Evolutionary conservation across 2,888 invertebrate genomes (phyloP), one percentile per base, ranked within the genome.

Genomic region (Exephanes ischioxanthus): DNA sequence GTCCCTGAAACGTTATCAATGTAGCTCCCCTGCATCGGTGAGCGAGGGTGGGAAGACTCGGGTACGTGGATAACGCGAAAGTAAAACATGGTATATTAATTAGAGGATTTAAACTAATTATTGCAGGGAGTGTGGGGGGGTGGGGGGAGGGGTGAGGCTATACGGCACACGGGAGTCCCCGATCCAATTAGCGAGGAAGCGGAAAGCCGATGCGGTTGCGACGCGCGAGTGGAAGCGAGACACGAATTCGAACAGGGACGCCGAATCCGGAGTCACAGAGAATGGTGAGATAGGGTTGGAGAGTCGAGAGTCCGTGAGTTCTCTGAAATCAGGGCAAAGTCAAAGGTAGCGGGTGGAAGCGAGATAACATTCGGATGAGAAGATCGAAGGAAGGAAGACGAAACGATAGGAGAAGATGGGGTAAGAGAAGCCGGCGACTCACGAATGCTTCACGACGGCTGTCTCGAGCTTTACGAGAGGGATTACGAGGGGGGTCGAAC

Each of bases 81-180:
- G 89, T 91, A 90, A 91, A 90, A 90, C 87, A 90, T 80, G 88
- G 90, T 87, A 90, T 91, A 90, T 91, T 91, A 91, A 91, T 91
- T 89, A 88, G 79, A 87, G 86, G 87, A 90, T 90, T 91, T 90
- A 89, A 90, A 90, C 90, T 89, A 91, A 91, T 91, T 91, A 90
- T 89, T 87, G 84, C 82, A 80, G 80, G 84, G 45, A 45, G 16
- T 45, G 83, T 73, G 63, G 16, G 30, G 58, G 51, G 58, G 37
- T 26, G 58, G 68, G n/a, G 66, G 2, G 7, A 5, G 30, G 58
- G 11, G 76, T 5, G 33, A 51, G n/a, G n/a, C 33, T 16, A 51
- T 55, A 67, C 63, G 37, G 19, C 68, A 33, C 70, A 79, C 37
- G 70, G 73, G 58, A 83, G 78, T 86, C 87, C 86, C 87, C 87